phyloP scores from a whole-genome alignment of 2,797 vertebrate species.

The Phalanger gymnotis region DNA sequence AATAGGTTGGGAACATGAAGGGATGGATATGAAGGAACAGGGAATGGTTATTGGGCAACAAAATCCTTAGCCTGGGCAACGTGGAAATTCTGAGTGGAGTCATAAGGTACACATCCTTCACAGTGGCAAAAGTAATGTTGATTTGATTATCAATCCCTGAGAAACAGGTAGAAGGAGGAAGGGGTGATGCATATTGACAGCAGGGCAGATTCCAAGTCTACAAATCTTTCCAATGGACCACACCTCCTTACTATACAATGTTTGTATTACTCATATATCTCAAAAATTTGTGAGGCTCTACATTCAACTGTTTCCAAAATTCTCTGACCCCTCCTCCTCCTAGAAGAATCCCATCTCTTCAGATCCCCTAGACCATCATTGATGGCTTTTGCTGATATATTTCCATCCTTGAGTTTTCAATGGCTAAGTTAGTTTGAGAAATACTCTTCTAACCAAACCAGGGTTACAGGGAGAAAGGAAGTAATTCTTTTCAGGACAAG shows the following conservation, averaged over 20 bases:
- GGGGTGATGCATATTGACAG: not conserved
- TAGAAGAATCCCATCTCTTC: not conserved
- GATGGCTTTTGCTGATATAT: not conserved
- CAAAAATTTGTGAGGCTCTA: not conserved
- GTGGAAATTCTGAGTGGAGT: not conserved
- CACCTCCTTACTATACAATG: not conserved
- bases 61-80: not conserved
- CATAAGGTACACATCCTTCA: not conserved
- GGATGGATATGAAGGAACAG: not conserved
- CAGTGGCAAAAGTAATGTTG: not conserved
- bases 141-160: not conserved
- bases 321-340: not conserved
- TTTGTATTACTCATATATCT: not conserved
- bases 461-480: not conserved
- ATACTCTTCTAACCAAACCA: not conserved
- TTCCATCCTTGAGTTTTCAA: not conserved
- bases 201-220: not conserved
- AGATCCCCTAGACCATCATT: not conserved
- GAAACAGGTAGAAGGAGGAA: not conserved
- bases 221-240: not conserved
- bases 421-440: not conserved
- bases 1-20: not conserved
- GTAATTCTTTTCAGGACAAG: not conserved
- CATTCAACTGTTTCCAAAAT: not conserved
- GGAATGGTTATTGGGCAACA: not conserved